Conservation (phyloP, 1,140 invertebrate genomes). For the Plectus sambesii region DNA sequence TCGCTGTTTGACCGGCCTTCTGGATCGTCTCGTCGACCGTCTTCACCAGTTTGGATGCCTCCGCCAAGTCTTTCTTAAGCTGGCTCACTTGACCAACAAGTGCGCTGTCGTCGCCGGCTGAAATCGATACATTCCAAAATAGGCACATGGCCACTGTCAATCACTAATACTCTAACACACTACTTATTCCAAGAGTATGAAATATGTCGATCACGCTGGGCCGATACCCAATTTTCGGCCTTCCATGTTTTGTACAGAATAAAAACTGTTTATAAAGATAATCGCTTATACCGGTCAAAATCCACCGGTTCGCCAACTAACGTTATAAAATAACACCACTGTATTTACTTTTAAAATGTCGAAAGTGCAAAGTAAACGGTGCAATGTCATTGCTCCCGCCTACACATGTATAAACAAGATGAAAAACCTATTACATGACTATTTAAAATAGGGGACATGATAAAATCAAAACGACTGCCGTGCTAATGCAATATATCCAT, state of each 20-base stretch:
- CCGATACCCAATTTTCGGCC: too few species aligned
- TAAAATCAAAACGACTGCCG: neutral
- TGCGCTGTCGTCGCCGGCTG: constrained; percentile 8
- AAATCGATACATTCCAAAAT: too few species aligned
- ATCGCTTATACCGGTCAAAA: too few species aligned
- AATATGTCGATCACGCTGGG: too few species aligned
- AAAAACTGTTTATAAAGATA: constrained; percentile 12
- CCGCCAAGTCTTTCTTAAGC: constrained; percentile 26
- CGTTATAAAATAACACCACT: too few species aligned
- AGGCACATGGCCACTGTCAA: too few species aligned
- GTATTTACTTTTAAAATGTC: too few species aligned
- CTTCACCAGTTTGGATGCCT: constrained; percentile 23
- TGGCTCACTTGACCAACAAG: constrained; percentile 29
- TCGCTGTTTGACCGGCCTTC: constrained; percentile 28
- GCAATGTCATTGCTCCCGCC: neutral
- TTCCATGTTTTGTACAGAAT: constrained; percentile 26
- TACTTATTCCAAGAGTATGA: too few species aligned
- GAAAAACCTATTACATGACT: constrained; percentile 7
- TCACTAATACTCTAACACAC: too few species aligned
- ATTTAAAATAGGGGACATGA: neutral
- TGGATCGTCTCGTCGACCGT: constrained; percentile 27
- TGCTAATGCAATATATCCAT: neutral
- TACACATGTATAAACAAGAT: neutral
- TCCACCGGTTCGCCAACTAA: too few species aligned
- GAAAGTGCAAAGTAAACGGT: too few species aligned